Evolutionary conservation across 2,888 invertebrate species (phyloP).

Genomic region (Pseudococcus jackbeardsleyi): DNA sequence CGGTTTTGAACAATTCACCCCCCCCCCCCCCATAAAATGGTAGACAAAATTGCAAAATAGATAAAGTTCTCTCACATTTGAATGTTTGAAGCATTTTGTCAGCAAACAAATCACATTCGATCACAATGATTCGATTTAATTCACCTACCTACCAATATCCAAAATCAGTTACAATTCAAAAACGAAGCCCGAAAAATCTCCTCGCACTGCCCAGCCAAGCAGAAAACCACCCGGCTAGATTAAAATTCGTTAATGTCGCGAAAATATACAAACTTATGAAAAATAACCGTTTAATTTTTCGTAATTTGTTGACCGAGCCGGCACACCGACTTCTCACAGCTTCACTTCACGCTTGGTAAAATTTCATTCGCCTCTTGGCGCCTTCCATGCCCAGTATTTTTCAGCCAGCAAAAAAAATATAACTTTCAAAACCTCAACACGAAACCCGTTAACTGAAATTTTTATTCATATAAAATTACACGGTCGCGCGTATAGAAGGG

Average conservation of each 20-base stretch:
- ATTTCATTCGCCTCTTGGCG: background rate
- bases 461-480: slow-evolving; percentile 32
- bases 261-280: background rate
- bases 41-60: too few relatives aligned
- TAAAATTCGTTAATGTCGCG: slow-evolving; percentile 23
- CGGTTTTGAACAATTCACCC: too few relatives aligned
- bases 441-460: slow-evolving; percentile 19
- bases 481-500: background rate
- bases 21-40: too few relatives aligned
- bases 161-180: too few relatives aligned
- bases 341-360: slow-evolving; percentile 3
- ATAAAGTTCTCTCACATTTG: too few relatives aligned
- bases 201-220: too few relatives aligned
- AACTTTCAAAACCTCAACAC: background rate
- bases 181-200: too few relatives aligned
- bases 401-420: background rate
- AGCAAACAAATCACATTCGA: too few relatives aligned
- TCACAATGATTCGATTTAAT: too few relatives aligned
- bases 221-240: too few relatives aligned
- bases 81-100: too few relatives aligned
- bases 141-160: too few relatives aligned
- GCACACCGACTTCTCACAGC: background rate
- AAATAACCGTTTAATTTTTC: slow-evolving; percentile 1
- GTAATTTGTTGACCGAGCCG: background rate
- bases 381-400: background rate